phyloP scores from a whole-genome alignment of 2,888 invertebrate species.

The Ametastegia equiseti region DNA sequence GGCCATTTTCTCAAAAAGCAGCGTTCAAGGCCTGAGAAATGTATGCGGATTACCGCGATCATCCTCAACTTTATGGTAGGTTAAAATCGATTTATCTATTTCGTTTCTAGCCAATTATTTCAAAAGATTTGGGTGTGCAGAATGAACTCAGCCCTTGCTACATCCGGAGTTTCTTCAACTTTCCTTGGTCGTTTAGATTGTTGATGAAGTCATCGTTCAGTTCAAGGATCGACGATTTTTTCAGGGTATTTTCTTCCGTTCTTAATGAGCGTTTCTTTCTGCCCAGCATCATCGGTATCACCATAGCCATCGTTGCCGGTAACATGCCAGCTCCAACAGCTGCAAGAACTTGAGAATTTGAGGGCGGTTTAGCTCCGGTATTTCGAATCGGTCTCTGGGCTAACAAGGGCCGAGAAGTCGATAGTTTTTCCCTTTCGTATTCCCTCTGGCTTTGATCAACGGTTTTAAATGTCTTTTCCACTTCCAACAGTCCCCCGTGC shows the following conservation, averaged over 20 bases:
- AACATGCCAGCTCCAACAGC: conserved; percentile 89
- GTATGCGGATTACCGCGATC: too few relatives aligned
- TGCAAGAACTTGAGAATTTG: conserved; percentile 83
- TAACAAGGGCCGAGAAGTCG: conserved; percentile 63
- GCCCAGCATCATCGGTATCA: conserved; percentile 88
- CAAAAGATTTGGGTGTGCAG: not conserved
- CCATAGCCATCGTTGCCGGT: conserved; percentile 89
- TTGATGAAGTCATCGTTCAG: not conserved
- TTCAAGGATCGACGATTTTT: conserved; percentile 47
- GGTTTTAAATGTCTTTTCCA: conserved; percentile 84
- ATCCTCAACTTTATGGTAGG: not conserved
- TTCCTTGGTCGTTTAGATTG: conserved; percentile 8
- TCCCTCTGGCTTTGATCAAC: conserved; percentile 81
- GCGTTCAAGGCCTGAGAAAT: not conserved
- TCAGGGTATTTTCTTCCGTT: conserved; percentile 41
- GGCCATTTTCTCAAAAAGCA: not conserved
- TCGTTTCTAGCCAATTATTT: not conserved
- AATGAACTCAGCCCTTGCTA: not conserved
- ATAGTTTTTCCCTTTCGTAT: conserved; percentile 73
- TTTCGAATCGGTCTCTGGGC: conserved; percentile 66
- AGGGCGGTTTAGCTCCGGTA: conserved; percentile 74
- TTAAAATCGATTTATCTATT: not conserved
- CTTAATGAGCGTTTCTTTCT: conserved; percentile 69
- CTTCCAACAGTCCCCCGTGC: conserved; percentile 86
- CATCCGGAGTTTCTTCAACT: conserved; percentile 22